Base-by-base conservation (phyloP, 2,888 invertebrate species). In the Ophion ellenae region DNA sequence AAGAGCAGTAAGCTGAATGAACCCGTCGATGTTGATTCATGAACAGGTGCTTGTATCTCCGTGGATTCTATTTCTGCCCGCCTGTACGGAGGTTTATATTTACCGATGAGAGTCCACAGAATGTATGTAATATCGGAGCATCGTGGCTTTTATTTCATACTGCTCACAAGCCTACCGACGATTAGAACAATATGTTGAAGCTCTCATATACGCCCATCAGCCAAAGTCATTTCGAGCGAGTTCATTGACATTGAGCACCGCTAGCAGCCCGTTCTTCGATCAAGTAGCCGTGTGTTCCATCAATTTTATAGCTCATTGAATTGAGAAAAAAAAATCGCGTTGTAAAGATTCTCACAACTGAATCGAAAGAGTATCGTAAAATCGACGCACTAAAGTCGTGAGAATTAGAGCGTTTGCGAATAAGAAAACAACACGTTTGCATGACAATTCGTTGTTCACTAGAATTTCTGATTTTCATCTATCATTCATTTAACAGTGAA, bases 231-330 rank as follows among this genome's bases (percentile, higher is more conserved):
- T 70, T 74, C 74, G 36, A 67, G 70, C 40, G 79, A 77, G 83
- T 86, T 86, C 86, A 77, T 77, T 81, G 83, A 80, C 86, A 83
- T 45, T 45, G 63, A 69, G 69, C 81, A 83, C 67, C 40, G 77
- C 76, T 77, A 63, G 45, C 24, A 75, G 57, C 28, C 9, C 57
- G 66, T 69, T 83, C 74, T 64, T 67, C 24, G 59, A 74, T 67
- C 45, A 9, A 69, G 17, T 17, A 73, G 32, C 24, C 63, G 66
- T 59, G 28, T 10, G 28, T 28, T 64, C 45, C 63, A 63, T 75
- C 45, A 59, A 61, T 69, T 75, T 69, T 47, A 61, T 75, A 69
- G 66, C 17, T n/a, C 47, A 76, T 76, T 66, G 47, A 40, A 76
- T 64, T 47, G 0, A 53, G 66, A 66, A 47, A 36, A 10, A 14